phyloP scores from a whole-genome alignment of 2,888 invertebrate genomes.

The Ptychoptera contaminata region DNA sequence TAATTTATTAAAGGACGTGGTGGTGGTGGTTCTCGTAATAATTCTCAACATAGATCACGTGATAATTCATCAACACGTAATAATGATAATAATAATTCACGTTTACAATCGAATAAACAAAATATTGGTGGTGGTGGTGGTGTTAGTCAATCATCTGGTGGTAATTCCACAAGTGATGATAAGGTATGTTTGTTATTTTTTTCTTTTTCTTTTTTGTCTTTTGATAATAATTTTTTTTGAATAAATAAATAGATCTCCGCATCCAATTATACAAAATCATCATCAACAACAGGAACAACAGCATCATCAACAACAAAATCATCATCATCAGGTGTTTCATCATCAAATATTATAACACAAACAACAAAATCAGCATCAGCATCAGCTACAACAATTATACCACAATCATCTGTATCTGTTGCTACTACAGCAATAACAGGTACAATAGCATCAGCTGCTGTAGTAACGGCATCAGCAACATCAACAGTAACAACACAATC shows the following conservation, averaged over 20 bases:
- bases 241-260: no score
- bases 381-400: slow-evolving; percentile 21
- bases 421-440: slow-evolving; percentile 5
- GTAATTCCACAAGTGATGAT: no score
- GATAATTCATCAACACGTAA: slow-evolving; percentile 28
- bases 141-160: slow-evolving; percentile 20
- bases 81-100: slow-evolving; percentile 1
- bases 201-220: no score
- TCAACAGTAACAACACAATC: background rate
- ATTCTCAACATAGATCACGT: slow-evolving; percentile 39
- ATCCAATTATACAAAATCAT: no score
- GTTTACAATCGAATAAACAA: no score
- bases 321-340: slow-evolving; percentile 19
- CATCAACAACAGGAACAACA: slow-evolving; percentile 7
- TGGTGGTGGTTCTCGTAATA: slow-evolving; percentile 37
- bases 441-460: slow-evolving; percentile 3
- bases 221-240: no score
- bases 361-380: background rate
- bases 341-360: no score
- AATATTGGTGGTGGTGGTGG: no score
- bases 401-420: slow-evolving; percentile 15
- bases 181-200: no score
- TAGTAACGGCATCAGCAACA: slow-evolving; percentile 8
- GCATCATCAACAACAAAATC: slow-evolving; percentile 24
- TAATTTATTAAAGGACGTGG: slow-evolving; percentile 27